These are phyloP conservation scores for Calameuta idolon DNA, from an alignment of 2,888 invertebrate genomes.

Conservation along the genomic window DNA sequence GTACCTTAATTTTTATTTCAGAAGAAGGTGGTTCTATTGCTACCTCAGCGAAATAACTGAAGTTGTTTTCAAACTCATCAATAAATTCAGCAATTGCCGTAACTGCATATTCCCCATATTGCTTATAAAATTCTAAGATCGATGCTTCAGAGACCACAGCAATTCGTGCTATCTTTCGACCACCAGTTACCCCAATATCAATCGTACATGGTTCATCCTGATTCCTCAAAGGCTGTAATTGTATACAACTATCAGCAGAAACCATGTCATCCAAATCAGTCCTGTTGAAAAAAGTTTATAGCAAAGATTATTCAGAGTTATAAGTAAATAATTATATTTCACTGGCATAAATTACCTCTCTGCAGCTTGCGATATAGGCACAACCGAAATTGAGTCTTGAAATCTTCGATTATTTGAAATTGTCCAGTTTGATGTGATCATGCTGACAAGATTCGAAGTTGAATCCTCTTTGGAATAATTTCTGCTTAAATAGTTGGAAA, in stretches of 20 bases:
- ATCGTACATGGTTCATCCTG: constrained; percentile 52
- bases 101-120: constrained; percentile 64
- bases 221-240: constrained; percentile 41
- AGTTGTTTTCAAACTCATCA: constrained; percentile 62
- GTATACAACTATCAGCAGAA: constrained; percentile 57
- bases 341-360: constrained; percentile 38
- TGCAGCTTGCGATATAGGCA: constrained; percentile 29
- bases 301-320: neutral
- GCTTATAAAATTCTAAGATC: constrained; percentile 67
- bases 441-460: neutral
- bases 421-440: constrained; percentile 50
- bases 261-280: constrained; percentile 59
- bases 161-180: constrained; percentile 57
- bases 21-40: constrained; percentile 51
- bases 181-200: constrained; percentile 53
- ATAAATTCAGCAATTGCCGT: constrained; percentile 62
- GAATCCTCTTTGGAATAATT: neutral
- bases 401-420: constrained; percentile 47
- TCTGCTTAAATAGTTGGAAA: neutral
- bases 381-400: constrained; percentile 44
- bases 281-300: constrained; percentile 43
- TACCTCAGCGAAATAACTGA: constrained; percentile 58
- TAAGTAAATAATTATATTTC: neutral
- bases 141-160: constrained; percentile 65
- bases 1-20: constrained; percentile 60